These are phyloP conservation scores for Drosophila ogumai DNA, from an alignment of 1,140 invertebrate genomes.

Conservation along the genomic window DNA sequence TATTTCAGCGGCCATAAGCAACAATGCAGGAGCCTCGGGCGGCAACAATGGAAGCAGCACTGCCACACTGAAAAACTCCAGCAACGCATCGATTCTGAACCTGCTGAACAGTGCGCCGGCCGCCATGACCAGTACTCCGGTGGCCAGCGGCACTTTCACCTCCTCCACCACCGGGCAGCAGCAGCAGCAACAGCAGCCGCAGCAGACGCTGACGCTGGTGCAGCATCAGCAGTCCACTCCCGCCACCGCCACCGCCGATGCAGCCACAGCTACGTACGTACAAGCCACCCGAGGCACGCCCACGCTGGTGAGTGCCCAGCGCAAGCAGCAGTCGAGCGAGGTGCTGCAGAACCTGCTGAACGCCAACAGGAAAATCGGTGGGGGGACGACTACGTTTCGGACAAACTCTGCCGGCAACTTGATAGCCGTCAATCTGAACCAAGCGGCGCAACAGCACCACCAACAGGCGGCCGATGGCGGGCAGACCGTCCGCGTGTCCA, in stretches of 20 bases:
- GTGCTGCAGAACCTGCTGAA: conserved; percentile 79
- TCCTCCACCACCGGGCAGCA: conserved; percentile 79
- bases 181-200: conserved; percentile 61
- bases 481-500: conserved; percentile 80
- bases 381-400: conserved; percentile 74
- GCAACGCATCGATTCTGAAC: conserved; percentile 90
- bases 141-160: conserved; percentile 83
- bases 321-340: conserved; percentile 77
- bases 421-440: conserved; percentile 85
- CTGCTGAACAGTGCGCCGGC: conserved; percentile 90
- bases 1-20: conserved; percentile 2
- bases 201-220: conserved; percentile 65
- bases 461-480: conserved; percentile 51
- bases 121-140: conserved; percentile 87
- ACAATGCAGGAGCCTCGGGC: conserved; percentile 36
- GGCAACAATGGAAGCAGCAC: conserved; percentile 61
- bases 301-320: conserved; percentile 56
- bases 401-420: conserved; percentile 85
- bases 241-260: conserved; percentile 45
- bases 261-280: conserved; percentile 67
- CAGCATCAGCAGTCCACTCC: conserved; percentile 61
- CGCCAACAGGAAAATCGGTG: conserved; percentile 77
- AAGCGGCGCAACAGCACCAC: conserved; percentile 48
- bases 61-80: conserved; percentile 85
- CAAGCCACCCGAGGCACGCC: conserved; percentile 70